These are phyloP conservation scores for Saxicola maurus DNA, from an alignment of 2,797 vertebrate species.

Conservation along the genomic window DNA sequence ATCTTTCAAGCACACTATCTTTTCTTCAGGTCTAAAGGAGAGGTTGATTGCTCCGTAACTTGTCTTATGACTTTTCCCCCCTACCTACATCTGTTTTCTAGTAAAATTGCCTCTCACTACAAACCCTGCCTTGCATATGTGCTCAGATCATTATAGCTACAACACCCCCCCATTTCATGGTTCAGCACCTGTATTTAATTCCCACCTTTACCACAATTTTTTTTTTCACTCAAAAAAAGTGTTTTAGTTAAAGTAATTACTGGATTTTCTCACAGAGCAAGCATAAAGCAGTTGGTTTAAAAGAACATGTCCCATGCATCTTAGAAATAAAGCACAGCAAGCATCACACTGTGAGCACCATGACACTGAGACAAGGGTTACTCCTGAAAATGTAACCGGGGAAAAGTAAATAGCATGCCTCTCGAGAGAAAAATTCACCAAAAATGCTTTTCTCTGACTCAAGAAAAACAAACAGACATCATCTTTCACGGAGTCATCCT, in stretches of 20 bases:
- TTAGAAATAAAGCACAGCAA: background rate
- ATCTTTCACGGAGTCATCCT: background rate
- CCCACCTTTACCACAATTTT: background rate
- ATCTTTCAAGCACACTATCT: background rate
- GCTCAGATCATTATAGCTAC: background rate
- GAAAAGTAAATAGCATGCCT: background rate
- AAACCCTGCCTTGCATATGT: background rate
- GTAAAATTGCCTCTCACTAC: background rate
- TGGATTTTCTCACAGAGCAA: background rate
- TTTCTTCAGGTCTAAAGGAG: background rate
- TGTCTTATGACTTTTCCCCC: background rate
- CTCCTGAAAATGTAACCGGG: background rate
- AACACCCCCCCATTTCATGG: background rate
- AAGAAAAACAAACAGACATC: background rate
- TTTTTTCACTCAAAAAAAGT: background rate
- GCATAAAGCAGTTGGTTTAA: background rate
- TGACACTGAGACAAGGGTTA: background rate
- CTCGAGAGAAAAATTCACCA: background rate
- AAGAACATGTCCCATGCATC: background rate
- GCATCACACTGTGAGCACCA: background rate
- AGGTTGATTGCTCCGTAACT: background rate
- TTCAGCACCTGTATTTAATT: background rate
- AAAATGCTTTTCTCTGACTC: background rate
- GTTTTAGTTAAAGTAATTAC: background rate
- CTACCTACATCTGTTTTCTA: background rate